Evolutionary conservation across 2,888 invertebrate species (phyloP), one percentile per base, ranked within the genome.

Genomic region (Endomychus coccineus): DNA sequence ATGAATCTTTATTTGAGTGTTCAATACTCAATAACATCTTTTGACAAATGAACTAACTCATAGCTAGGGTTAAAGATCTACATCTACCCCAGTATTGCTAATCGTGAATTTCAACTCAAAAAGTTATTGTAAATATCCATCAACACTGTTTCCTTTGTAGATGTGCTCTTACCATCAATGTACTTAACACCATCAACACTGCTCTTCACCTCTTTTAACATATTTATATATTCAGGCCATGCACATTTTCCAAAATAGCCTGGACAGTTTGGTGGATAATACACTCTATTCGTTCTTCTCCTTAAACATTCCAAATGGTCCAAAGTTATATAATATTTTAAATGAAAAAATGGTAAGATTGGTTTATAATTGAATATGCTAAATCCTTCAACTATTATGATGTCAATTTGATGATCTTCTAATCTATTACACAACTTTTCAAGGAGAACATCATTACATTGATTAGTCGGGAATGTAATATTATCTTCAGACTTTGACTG

Each of bases 161-260:
- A n/a, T n/a, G n/a, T n/a, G n/a, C n/a, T n/a, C n/a, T n/a, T n/a
- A n/a, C n/a, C 14, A 14, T 28, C 28, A 13, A 28, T 15, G 16
- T 28, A 28, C 14, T 14, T 28, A 13, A 28, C 16, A 16, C 16
- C 28, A 16, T 14, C 11, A 14, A 28, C 14, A 14, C 2, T 10
- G 17, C 43, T 42, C 31, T 52, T 36, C 16, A 73, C 61, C 51
- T 74, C 71, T 13, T 61, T 48, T 22, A 71, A 62, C 50, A 80
- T 74, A 49, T 66, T 67, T 37, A 76, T 53, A 58, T 91, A 86
- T 55, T 80, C 78, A 10, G 92, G 91, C 92, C 92, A 95, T 10
- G 85, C 89, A 57, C 83, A 78, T 46, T 67, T 66, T 27, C 92
- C 88, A 68, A 92, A 92, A 69, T 94, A 95, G 0, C 89, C 88